Conservation (phyloP, 2,888 invertebrate genomes). For the Spodoptera picta region DNA sequence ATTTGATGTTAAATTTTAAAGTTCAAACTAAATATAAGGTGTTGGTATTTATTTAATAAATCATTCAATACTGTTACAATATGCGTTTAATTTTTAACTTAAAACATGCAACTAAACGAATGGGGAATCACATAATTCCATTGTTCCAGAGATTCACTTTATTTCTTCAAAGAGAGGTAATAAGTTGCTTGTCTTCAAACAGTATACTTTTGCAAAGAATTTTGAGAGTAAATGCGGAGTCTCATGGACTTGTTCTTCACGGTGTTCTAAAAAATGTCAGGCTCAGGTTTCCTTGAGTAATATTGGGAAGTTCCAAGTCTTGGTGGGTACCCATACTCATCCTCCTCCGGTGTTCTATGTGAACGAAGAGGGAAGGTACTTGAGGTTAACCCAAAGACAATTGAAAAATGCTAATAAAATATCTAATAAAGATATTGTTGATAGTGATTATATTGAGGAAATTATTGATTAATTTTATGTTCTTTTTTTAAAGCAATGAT, state of each 20-base stretch:
- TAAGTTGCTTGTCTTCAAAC: slow-evolving; percentile 73
- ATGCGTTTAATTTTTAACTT: slow-evolving; percentile 34
- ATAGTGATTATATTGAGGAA: slow-evolving; percentile 12
- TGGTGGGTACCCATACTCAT: slow-evolving; percentile 72
- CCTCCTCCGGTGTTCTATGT: slow-evolving; percentile 76
- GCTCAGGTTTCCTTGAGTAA: slow-evolving; percentile 73
- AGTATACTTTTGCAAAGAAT: slow-evolving; percentile 76
- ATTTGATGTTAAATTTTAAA: slow-evolving; percentile 39
- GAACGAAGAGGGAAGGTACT: slow-evolving; percentile 71
- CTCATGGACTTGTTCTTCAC: slow-evolving; percentile 79
- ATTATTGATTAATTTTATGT: not conserved
- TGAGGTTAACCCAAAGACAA: slow-evolving; percentile 62
- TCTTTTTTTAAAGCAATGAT: not conserved
- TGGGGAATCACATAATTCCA: slow-evolving; percentile 5
- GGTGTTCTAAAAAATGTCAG: slow-evolving; percentile 76
- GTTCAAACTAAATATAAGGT: slow-evolving; percentile 21
- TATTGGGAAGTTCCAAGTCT: slow-evolving; percentile 65
- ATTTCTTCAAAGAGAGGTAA: slow-evolving; percentile 78
- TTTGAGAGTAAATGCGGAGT: slow-evolving; percentile 67
- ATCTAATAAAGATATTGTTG: slow-evolving; percentile 1
- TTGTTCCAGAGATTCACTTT: slow-evolving; percentile 79
- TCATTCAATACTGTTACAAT: slow-evolving; percentile 29
- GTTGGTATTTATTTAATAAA: slow-evolving; percentile 38
- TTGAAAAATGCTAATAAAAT: slow-evolving; percentile 7
- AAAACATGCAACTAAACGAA: not conserved